Percentiles rank a stretch among this genome's conserved stretches.
Evolutionary conservation across 1,140 invertebrate species (phyloP).

Genomic region (Mylabris phalerata): DNA sequence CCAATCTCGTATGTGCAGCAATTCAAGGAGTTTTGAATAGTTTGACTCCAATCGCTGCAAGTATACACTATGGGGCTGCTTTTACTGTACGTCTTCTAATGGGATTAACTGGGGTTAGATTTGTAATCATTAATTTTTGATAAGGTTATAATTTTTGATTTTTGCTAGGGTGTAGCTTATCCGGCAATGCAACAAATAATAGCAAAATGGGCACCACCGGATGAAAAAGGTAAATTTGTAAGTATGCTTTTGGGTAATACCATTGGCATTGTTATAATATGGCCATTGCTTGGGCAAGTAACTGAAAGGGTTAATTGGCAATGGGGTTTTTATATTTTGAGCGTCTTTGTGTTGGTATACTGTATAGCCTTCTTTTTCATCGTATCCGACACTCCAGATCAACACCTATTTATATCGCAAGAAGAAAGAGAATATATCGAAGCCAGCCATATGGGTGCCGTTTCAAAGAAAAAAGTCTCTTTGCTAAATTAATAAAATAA

Average conservation of each 20-base stretch:
- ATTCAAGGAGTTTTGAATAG: background rate
- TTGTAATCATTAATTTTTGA: background rate
- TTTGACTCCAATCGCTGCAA: too few species aligned
- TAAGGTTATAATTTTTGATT: background rate
- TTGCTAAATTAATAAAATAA: too few species aligned
- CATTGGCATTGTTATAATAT: slow-evolving; percentile 71
- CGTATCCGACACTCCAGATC: slow-evolving; percentile 44
- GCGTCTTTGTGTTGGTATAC: slow-evolving; percentile 56
- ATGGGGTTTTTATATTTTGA: slow-evolving; percentile 65
- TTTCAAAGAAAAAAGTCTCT: background rate
- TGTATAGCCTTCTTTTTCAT: slow-evolving; percentile 56
- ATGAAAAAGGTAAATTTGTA: slow-evolving; percentile 66
- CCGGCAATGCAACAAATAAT: slow-evolving; percentile 64
- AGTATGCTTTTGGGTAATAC: slow-evolving; percentile 65
- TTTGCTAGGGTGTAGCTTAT: slow-evolving; percentile 57
- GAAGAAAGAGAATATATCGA: slow-evolving; percentile 1
- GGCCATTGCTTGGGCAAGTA: slow-evolving; percentile 59
- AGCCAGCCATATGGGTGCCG: background rate
- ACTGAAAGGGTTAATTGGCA: slow-evolving; percentile 63
- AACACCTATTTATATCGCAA: background rate
- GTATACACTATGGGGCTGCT: background rate
- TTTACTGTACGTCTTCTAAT: background rate
- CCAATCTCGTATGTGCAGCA: background rate
- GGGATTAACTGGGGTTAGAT: background rate
- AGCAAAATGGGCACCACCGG: slow-evolving; percentile 63